A percentile compares a stretch with the other conserved stretches of the same genome.
Evolutionary conservation across 2,113 vertebrate genomes (phyloP).

Genomic region (Nyctereutes procyonoides): DNA sequence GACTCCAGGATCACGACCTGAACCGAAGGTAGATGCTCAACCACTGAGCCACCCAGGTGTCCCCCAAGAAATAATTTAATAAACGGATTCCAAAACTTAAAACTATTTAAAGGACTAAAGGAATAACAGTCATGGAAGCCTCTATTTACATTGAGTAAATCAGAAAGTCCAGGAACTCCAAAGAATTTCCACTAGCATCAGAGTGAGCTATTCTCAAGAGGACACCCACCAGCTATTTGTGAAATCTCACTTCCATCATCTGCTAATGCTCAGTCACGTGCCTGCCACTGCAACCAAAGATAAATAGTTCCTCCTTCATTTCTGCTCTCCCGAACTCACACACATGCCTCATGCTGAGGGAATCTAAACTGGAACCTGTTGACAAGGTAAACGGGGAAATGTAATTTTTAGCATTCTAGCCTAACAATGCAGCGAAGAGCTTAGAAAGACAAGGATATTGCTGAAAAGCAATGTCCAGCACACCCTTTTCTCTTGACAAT

Average conservation of each 20-base stretch:
- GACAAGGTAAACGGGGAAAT: neutral
- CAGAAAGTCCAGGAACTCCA: neutral
- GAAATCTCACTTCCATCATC: neutral
- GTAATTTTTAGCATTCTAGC: neutral
- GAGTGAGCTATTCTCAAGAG: neutral
- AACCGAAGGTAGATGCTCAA: too few species aligned
- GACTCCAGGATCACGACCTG: too few species aligned
- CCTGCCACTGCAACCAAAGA: neutral
- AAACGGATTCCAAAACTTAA: neutral
- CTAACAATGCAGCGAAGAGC: neutral
- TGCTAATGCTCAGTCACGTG: neutral
- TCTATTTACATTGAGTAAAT: neutral
- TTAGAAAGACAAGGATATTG: neutral
- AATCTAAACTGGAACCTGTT: neutral
- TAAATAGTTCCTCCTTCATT: neutral
- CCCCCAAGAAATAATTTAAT: conserved; percentile 4
- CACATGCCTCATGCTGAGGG: neutral
- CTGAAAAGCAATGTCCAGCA: neutral
- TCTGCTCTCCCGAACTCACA: neutral
- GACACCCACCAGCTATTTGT: neutral
- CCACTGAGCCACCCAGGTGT: too few species aligned
- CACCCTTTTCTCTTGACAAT: neutral
- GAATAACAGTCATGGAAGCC: neutral
- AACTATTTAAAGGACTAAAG: neutral
- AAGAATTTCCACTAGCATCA: neutral